phyloP scores from a whole-genome alignment of 2,888 invertebrate species.

The Belgica antarctica region DNA sequence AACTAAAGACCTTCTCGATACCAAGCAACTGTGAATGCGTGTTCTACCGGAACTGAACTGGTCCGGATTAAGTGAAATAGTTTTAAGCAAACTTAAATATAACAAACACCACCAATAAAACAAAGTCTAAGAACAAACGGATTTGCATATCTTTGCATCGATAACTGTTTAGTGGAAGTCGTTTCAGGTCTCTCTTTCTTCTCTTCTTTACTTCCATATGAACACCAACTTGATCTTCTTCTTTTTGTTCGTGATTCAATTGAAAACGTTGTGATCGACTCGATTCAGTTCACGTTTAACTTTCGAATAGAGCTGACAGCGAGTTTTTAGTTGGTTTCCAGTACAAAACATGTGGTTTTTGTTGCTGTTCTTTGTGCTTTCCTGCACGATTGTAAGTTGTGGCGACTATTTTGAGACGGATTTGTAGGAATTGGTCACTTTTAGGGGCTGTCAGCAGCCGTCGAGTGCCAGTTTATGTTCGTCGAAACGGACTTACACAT shows the following conservation, averaged over 20 bases:
- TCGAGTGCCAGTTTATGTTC: not conserved
- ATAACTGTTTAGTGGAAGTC: not conserved
- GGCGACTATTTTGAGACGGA: not conserved
- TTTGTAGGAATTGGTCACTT: not conserved
- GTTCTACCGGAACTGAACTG: not conserved
- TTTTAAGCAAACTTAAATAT: not conserved
- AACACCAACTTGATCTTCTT: not conserved
- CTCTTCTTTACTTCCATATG: too few species aligned
- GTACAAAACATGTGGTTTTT: not conserved
- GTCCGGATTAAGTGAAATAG: not conserved
- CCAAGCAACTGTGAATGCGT: constrained; percentile 34
- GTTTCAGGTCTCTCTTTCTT: too few species aligned
- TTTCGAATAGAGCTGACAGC: not conserved
- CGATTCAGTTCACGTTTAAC: constrained; percentile 4
- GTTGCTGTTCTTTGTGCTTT: not conserved
- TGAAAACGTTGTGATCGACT: not conserved
- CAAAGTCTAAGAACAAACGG: not conserved
- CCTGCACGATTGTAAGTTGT: not conserved
- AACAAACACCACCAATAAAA: constrained; percentile 1
- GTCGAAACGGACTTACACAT: not conserved
- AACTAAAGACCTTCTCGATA: not conserved
- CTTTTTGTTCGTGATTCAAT: constrained; percentile 1
- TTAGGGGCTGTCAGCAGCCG: not conserved
- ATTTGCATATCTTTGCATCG: not conserved
- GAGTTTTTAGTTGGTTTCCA: not conserved